phyloP scores from a whole-genome alignment of 1,140 invertebrate species.

The Aphaenogaster floridana region DNA sequence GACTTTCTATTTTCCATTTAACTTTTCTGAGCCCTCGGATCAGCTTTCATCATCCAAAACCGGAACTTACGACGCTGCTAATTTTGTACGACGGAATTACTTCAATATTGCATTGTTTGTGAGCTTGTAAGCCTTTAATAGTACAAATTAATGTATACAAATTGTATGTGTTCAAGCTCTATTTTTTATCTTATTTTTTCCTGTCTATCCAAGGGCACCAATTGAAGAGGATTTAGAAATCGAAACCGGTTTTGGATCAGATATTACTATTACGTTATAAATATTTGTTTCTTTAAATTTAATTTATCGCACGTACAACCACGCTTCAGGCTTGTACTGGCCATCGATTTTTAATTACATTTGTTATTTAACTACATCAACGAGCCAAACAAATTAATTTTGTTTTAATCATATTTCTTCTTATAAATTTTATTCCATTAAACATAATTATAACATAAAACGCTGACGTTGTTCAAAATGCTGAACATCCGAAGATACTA shows the following conservation, averaged over 20 bases:
- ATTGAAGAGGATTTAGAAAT: no score
- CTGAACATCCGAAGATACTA: neutral
- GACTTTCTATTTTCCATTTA: slow-evolving; percentile 63
- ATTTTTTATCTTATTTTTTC: neutral
- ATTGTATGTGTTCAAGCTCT: neutral
- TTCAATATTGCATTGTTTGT: neutral
- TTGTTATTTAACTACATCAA: no score
- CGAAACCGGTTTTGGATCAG: no score
- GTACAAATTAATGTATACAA: neutral
- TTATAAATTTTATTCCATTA: neutral
- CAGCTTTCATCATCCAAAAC: slow-evolving; percentile 27
- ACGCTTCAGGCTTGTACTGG: no score
- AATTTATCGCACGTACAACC: no score
- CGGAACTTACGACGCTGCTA: slow-evolving; percentile 42
- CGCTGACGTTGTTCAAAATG: neutral
- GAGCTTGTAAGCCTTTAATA: neutral
- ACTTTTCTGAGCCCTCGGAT: slow-evolving; percentile 50
- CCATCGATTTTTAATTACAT: no score
- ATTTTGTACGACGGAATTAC: slow-evolving; percentile 16
- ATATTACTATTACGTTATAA: no score
- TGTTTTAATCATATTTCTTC: neutral
- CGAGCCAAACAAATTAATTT: no score
- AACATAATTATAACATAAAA: slow-evolving; percentile 1
- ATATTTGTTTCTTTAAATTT: no score
- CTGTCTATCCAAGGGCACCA: no score